Percentiles rank a stretch among this genome's conserved stretches.
Evolutionary conservation across 2,113 vertebrate genomes (phyloP).

Genomic region (Heterotilapia buettikoferi): DNA sequence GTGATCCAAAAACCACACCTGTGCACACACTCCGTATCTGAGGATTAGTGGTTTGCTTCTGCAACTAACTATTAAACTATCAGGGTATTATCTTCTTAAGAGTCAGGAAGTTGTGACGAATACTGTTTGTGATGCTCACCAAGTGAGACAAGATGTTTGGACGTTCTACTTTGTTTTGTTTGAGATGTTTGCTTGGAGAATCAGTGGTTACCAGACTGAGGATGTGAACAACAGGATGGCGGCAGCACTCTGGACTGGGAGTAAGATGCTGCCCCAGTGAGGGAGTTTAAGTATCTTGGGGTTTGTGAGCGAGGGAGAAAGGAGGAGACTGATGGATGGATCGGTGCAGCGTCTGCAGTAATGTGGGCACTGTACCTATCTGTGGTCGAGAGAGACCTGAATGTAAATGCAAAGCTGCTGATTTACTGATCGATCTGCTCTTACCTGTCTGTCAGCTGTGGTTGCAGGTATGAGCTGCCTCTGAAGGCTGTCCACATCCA

Average conservation of each 20-base stretch:
- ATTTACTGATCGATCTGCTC: background rate
- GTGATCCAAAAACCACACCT: background rate
- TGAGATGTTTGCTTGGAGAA: background rate
- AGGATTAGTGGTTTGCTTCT: background rate
- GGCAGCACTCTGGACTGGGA: accelerated
- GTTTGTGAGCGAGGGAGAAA: background rate
- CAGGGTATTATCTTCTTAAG: background rate
- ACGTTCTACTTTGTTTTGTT: accelerated
- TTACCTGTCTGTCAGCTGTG: background rate
- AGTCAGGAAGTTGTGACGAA: background rate
- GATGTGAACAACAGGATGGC: accelerated
- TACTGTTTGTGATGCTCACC: accelerated
- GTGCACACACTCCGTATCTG: background rate
- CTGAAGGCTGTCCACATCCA: background rate
- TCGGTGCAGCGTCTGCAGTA: background rate
- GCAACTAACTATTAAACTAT: background rate
- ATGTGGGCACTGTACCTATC: accelerated
- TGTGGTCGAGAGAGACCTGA: background rate
- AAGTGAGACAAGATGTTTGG: background rate
- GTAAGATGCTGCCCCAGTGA: background rate
- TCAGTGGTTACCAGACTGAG: background rate
- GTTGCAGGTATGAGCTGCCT: background rate
- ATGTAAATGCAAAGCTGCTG: background rate
- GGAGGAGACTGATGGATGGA: background rate
- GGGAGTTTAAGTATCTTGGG: background rate